Base-by-base conservation (phyloP, 2,888 invertebrate species). In the Spodoptera picta region DNA sequence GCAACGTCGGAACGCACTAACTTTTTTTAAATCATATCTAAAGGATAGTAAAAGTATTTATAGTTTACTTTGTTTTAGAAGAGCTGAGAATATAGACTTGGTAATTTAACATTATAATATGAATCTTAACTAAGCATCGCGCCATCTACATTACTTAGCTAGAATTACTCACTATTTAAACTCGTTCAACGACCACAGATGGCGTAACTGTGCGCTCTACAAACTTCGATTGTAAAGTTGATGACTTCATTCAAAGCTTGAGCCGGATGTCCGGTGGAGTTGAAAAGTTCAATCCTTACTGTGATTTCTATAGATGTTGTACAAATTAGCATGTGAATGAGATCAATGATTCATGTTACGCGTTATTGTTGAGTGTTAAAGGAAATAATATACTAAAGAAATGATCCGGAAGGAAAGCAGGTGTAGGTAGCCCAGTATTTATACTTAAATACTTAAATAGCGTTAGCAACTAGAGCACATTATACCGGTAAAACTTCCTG, bases 241-340 rank as follows among this genome's bases (percentile, higher is more conserved):
- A 61, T 50, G 74, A 47, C 53, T 58, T 51, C 53, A 70, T 60
- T 72, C 63, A 73, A 63, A 60, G 45, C 60, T 52, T 73, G 56
- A 79, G 65, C 77, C 74, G 79, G 79, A 79, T 24, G 42, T 79
- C 80, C 80, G 51, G 50, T 61, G 31, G 11, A 50, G 31, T 61
- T 72, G 49, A 54, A 67, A 66, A 43, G 46, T 56, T 66, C 51
- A 65, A 54, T 54, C 6, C 36, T 36, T 36, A 69, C 68, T 59
- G 23, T 50, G 54, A 57, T 67, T 47, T 65, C 41, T 55, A 47
- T 48, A 27, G 53, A 41, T 49, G 49, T 49, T 52, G 2, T 60
- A 46, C 46, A 60, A 66, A 59, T 52, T 49, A 49, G 43, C 53
- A 62, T 60, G 9, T 55, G n/a, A 59, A 67, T 79, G 76, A 60